Base-by-base conservation (phyloP, 2,113 vertebrate genomes). In the Zapornia atra region DNA sequence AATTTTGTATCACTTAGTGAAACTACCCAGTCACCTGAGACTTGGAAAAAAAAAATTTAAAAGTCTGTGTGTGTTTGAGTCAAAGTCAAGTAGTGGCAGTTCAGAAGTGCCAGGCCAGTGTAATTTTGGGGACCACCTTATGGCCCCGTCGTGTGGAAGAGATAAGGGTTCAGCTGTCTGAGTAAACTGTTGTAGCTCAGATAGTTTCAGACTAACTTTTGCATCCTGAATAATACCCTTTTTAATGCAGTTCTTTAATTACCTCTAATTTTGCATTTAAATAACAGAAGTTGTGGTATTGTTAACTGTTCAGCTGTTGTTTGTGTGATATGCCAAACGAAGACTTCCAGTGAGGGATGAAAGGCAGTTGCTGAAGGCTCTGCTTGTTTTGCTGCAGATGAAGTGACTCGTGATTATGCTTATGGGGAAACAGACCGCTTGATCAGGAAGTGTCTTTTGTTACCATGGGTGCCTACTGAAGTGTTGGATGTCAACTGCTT, bases 401-500 rank as follows among this genome's bases (percentile, higher is more conserved):
- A 99, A 96, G 98, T 99, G 50, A 99, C 99, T 15, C 98, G 99
- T 42, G 99, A 99, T 96, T 99, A 98, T 4, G 96, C 99, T 7
- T 98, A 99, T 0, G 99, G 99, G 26, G 99, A 99, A 95, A 88
- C 95, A 0, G 95, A 99, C 87, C 96, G 98, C 11, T 96, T 99
- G 93, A 82, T 99, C 92, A 98, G 99, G 94, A 98, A 70, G 28
- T 99, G 99, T 87, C 93, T 98, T 42, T 91, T 99, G 92, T 96
- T 99, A 70, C 99, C 99, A 0, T 99, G 99, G 99, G 91, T 96
- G 46, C 97, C 98, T 3, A 6, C 85, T 26, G 98, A 99, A 51
- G 46, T 98, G 68, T 68, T 97, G 84, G 98, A 96, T 33, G 82
- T 99, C 72, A 98, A 96, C 96, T 97, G 87, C 16, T 85, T 81